These are phyloP conservation scores for Archips crataeganus DNA, from an alignment of 2,888 invertebrate genomes.

Conservation along the genomic window DNA sequence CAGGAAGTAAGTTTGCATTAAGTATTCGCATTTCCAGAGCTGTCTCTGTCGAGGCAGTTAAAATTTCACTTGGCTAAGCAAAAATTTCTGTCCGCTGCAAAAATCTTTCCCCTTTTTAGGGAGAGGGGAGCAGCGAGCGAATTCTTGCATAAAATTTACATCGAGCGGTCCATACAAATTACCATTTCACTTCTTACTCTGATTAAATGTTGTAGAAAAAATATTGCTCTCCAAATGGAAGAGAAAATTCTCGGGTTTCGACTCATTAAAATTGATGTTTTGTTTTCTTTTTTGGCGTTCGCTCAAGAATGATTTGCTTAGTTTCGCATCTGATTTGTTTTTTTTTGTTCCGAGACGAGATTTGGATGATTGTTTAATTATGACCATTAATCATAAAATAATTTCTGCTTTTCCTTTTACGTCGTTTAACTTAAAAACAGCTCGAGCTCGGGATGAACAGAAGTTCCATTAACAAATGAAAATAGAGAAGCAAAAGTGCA, in stretches of 20 bases:
- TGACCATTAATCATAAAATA: constrained; percentile 40
- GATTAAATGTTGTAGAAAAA: constrained; percentile 86
- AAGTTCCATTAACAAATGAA: constrained; percentile 51
- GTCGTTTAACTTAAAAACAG: constrained; percentile 36
- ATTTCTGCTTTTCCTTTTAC: constrained; percentile 24
- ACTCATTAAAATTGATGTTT: constrained; percentile 84
- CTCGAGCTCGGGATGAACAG: constrained; percentile 43
- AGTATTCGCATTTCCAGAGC: constrained; percentile 83
- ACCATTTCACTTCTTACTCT: constrained; percentile 85
- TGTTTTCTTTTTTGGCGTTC: constrained; percentile 65
- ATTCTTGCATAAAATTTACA: constrained; percentile 86
- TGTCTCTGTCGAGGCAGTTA: constrained; percentile 84
- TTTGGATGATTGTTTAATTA: constrained; percentile 45
- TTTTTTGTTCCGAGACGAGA: constrained; percentile 47
- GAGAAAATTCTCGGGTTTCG: constrained; percentile 83
- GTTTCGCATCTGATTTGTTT: constrained; percentile 59
- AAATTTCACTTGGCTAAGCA: constrained; percentile 86
- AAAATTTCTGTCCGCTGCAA: constrained; percentile 85
- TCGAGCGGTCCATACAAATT: constrained; percentile 86
- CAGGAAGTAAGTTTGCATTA: constrained; percentile 84
- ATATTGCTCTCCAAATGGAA: constrained; percentile 84
- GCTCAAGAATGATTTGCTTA: constrained; percentile 59
- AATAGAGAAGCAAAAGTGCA: constrained; percentile 45
- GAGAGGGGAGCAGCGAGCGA: constrained; percentile 76
- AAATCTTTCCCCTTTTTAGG: constrained; percentile 81